Base-by-base conservation (phyloP, 2,113 vertebrate genomes). In the Porphyrio hochstetteri region DNA sequence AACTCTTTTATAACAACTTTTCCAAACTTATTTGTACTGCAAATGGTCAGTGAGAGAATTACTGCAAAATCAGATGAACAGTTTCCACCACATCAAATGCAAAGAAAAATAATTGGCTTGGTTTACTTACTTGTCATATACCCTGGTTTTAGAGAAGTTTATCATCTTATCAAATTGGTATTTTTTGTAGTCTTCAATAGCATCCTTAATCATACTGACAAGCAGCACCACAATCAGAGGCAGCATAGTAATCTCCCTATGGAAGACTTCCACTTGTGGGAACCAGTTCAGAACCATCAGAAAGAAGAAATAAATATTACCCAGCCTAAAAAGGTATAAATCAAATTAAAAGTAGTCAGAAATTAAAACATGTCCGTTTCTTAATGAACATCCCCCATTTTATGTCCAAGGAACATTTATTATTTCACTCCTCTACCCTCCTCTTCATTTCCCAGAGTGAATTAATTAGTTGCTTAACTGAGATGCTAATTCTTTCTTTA, bases 281-380 rank as follows among this genome's bases (percentile, higher is more conserved):
- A 98, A 91, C 96, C 97, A 98, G 95, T 98, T 98, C 86, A 98
- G 95, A 90, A 98, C 46, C 53, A 89, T 96, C 95, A 98, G 96
- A 50, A 98, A 96, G 10, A 98, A 88, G 82, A 98, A 98, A 64
- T 98, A 98, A 81, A 98, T 53, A 93, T 98, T 98, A 57, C 98
- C 97, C 84, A 98, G 90, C 48, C 98, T 98, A 95, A 46, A 93
- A 92, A 82, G 6, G 29, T 12, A 29, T 60, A 94, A 93, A 81
- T 42, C 11, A 86, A 44, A 82, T 79, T 31, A 76, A 78, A 80
- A 78, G 6, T 10, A 40, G 31, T 21, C 2, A 33, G 56, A 88
- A 74, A 78, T 48, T 18, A 80, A 42, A 87, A 88, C 2, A 3
- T 19, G 36, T 48, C 14, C 9, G 74, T 90, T 85, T 55, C 27